Conservation (phyloP, 2,888 invertebrate genomes). For the Fabriciana adippe region DNA sequence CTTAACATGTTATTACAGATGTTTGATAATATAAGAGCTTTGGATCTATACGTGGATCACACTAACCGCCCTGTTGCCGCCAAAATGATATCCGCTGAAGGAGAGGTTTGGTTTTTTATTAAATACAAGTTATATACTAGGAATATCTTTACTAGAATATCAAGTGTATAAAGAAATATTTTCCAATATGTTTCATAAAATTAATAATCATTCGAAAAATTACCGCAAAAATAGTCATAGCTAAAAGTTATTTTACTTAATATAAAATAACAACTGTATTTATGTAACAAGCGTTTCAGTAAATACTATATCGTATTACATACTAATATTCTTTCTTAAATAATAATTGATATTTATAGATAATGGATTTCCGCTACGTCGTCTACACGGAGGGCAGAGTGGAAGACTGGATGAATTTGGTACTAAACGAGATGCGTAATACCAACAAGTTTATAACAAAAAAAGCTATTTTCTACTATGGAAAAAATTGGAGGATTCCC, state of each 20-base stretch:
- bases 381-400: constrained; percentile 91
- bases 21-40: constrained; percentile 94
- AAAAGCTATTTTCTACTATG: constrained; percentile 93
- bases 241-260: no score
- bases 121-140: not conserved
- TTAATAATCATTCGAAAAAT: no score
- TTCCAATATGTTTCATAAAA: not conserved
- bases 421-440: constrained; percentile 91
- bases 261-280: no score
- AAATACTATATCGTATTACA: no score
- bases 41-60: constrained; percentile 86
- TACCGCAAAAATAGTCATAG: no score
- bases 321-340: not conserved
- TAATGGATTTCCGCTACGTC: constrained; percentile 89
- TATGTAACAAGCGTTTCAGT: no score
- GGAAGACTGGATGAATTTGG: constrained; percentile 96
- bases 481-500: constrained; percentile 85
- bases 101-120: constrained; percentile 80
- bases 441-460: constrained; percentile 93
- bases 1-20: constrained; percentile 80
- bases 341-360: constrained; percentile 48
- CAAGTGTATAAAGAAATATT: constrained; percentile 6
- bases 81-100: constrained; percentile 94
- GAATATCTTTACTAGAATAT: no score
- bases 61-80: constrained; percentile 86